phyloP scores from a whole-genome alignment of 2,888 invertebrate genomes.

The Junonia oenone region DNA sequence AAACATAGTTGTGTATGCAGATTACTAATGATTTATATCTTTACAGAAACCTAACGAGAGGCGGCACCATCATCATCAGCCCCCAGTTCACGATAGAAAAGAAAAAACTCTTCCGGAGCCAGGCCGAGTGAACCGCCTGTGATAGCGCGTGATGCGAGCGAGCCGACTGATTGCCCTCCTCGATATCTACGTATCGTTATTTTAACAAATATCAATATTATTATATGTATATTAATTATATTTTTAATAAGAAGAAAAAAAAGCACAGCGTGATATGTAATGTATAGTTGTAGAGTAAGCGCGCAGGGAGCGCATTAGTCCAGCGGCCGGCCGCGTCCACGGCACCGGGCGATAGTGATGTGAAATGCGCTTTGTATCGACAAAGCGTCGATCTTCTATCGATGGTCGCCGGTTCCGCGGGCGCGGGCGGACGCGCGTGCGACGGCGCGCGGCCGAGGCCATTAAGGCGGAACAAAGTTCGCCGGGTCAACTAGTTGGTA shows the following conservation, averaged over 20 bases:
- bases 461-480: no score
- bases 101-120: constrained; percentile 92
- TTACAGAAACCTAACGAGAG: constrained; percentile 89
- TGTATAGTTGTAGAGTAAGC: constrained; percentile 72
- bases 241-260: constrained; percentile 75
- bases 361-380: constrained; percentile 42
- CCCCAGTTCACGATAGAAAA: constrained; percentile 93
- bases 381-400: constrained; percentile 40
- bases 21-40: constrained; percentile 30
- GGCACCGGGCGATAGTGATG: constrained; percentile 37
- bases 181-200: constrained; percentile 76
- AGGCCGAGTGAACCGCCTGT: constrained; percentile 70
- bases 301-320: constrained; percentile 48
- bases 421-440: constrained; percentile 38
- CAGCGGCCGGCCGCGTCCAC: constrained; percentile 34
- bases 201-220: constrained; percentile 79
- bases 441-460: constrained; percentile 43
- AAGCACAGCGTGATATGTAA: constrained; percentile 81
- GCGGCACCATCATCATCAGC: constrained; percentile 93
- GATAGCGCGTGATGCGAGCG: constrained; percentile 56
- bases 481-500: no score
- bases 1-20: not conserved
- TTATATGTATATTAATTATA: constrained; percentile 75
- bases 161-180: constrained; percentile 75
- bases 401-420: constrained; percentile 25